Conservation (phyloP, 1,140 invertebrate genomes). For the Ceratina australensis region DNA sequence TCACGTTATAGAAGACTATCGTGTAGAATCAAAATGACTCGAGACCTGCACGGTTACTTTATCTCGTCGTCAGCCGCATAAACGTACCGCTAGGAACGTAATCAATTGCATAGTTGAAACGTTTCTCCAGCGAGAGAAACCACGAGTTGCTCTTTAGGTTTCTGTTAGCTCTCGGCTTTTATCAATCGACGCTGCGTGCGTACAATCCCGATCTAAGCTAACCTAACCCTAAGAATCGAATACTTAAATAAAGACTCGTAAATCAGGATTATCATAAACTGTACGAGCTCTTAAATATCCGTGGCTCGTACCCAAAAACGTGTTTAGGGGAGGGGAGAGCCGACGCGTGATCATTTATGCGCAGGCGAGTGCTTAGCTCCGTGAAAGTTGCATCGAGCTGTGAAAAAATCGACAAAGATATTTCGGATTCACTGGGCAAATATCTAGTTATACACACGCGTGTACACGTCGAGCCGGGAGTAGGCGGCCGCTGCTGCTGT, state of each 20-base stretch:
- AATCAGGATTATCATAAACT: background rate
- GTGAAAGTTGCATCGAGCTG: constrained; percentile 45
- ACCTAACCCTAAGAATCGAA: too few species aligned
- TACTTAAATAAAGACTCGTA: too few species aligned
- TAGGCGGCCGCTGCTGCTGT: constrained; percentile 5
- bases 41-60: constrained; percentile 12
- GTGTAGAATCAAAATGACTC: too few species aligned
- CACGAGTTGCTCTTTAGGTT: too few species aligned
- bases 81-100: constrained; percentile 1
- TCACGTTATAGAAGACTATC: too few species aligned
- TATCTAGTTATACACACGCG: background rate
- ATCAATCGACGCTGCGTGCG: background rate
- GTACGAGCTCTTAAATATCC: too few species aligned
- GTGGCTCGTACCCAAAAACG: too few species aligned
- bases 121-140: background rate
- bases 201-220: too few species aligned
- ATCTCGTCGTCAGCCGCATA: background rate
- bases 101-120: background rate
- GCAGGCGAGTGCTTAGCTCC: constrained; percentile 40
- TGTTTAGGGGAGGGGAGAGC: too few species aligned
- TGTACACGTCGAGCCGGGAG: too few species aligned
- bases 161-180: too few species aligned
- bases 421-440: constrained; percentile 62
- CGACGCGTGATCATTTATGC: constrained; percentile 37
- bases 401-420: constrained; percentile 63